Percentiles rank a stretch among this genome's conserved stretches.
Evolutionary conservation across 1,140 invertebrate species (phyloP).

Genomic region (Drosophila erecta): DNA sequence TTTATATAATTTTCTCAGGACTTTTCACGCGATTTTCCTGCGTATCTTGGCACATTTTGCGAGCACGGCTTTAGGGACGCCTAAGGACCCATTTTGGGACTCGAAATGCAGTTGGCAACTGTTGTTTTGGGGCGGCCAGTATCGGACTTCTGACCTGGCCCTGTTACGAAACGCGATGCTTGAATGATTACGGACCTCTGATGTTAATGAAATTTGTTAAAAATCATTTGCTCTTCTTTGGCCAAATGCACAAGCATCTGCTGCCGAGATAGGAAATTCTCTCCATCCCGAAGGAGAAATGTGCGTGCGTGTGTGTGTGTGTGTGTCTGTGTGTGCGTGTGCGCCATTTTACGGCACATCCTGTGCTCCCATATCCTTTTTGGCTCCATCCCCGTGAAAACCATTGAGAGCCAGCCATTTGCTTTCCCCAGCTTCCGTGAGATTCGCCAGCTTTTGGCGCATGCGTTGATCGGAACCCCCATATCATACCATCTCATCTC

Average conservation of each 20-base stretch:
- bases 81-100: slow-evolving; percentile 11
- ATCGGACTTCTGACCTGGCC: slow-evolving; percentile 40
- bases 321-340: slow-evolving; percentile 21
- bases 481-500: not conserved
- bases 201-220: slow-evolving; percentile 84
- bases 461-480: slow-evolving; percentile 34
- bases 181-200: slow-evolving; percentile 84
- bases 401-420: slow-evolving; percentile 33
- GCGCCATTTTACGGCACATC: slow-evolving; percentile 45
- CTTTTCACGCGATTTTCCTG: slow-evolving; percentile 25
- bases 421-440: slow-evolving; percentile 2
- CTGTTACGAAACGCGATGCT: slow-evolving; percentile 82
- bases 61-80: not conserved
- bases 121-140: slow-evolving; percentile 28
- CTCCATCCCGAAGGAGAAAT: slow-evolving; percentile 75
- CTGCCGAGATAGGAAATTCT: slow-evolving; percentile 70
- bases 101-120: slow-evolving; percentile 30
- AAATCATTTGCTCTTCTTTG: slow-evolving; percentile 73
- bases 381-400: slow-evolving; percentile 23
- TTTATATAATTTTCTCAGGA: slow-evolving; percentile 25
- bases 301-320: too few relatives aligned
- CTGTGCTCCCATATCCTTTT: slow-evolving; percentile 5
- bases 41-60: slow-evolving; percentile 15
- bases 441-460: slow-evolving; percentile 35
- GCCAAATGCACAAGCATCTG: slow-evolving; percentile 42